Base-by-base conservation (phyloP, 2,113 vertebrate genomes). In the Carassius carassius region DNA sequence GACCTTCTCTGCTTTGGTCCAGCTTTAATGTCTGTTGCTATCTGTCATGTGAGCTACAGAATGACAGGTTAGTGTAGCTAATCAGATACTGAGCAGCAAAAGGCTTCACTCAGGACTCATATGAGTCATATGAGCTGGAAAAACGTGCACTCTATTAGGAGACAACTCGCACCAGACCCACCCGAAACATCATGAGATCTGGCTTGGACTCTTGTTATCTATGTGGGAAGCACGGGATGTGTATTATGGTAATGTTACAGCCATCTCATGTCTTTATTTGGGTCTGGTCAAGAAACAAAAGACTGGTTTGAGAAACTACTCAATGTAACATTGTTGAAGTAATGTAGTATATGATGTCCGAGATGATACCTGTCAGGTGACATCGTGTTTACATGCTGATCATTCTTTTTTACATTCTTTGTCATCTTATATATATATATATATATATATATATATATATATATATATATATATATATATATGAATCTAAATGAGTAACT, bases 111-210 rank as follows among this genome's bases (percentile, higher is more conserved):
- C 25, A 51, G 60, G 32, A 80, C 85, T 83, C 17, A 67, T 29
- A 16, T 2, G 79, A 87, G 84, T 89, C 86, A 87, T 70, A 78
- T 89, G 88, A 87, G 84, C 41, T 72, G 9, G 9, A 32, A 80
- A 83, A 89, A 86, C 70, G 85, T 81, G 78, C 65, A 11, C 60
- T 67, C 72, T 74, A 75, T 88, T 86, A 85, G 60, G 49, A 11
- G 23, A 65, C 25, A 21, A 32, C 32, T 69, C 19, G 29, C 54
- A 23, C 51, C 37, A 60, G 44, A 69, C 9, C 69, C 51, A 19
- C 44, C 81, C 69, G 58, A 21, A 78, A 25, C 51, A 17, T 83
- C 82, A 83, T 62, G 70, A 60, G 82, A 83, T 56, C 23, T 23
- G 25, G 14, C 17, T 4, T 19, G n/a, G 80, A 21, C 60, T 79